Conservation (phyloP, 2,888 invertebrate genomes). For the Cepaea hortensis region DNA sequence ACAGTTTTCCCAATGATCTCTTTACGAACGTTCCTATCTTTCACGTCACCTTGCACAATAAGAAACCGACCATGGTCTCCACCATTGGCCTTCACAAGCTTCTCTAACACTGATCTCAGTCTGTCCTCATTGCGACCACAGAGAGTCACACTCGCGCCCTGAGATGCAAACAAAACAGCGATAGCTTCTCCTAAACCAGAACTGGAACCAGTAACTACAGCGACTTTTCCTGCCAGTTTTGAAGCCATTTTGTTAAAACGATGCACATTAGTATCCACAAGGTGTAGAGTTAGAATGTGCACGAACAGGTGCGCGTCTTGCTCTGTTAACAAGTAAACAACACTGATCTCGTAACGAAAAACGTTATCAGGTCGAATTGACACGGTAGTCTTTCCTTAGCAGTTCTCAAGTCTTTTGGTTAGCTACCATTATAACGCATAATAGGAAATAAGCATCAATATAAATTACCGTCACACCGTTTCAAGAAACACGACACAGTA, state of each 20-base stretch:
- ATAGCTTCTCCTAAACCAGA: conserved; percentile 26
- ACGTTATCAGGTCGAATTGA: too few relatives aligned
- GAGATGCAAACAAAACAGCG: conserved; percentile 46
- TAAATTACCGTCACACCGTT: too few relatives aligned
- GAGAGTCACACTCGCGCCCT: conserved; percentile 21
- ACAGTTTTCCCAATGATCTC: conserved; percentile 25
- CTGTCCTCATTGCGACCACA: conserved; percentile 24
- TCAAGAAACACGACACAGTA: too few relatives aligned
- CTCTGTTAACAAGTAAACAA: too few relatives aligned
- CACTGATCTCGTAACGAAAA: too few relatives aligned
- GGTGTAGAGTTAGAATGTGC: too few relatives aligned
- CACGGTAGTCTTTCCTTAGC: too few relatives aligned
- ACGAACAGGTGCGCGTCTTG: too few relatives aligned
- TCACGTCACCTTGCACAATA: conserved; percentile 26
- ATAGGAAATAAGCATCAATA: too few relatives aligned
- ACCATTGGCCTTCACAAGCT: neutral
- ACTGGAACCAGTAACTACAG: conserved; percentile 31
- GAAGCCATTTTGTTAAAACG: neutral
- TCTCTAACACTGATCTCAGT: conserved; percentile 12
- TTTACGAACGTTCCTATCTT: neutral
- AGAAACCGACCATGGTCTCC: conserved; percentile 2
- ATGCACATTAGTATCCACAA: too few relatives aligned
- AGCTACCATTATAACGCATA: too few relatives aligned
- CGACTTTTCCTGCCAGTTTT: neutral
- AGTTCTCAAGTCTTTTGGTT: too few relatives aligned